A percentile compares a stretch with the other conserved stretches of the same genome.
phyloP scores from a whole-genome alignment of 64 coral and sea anemone genomes.

The Catalaphyllia jardinei region DNA sequence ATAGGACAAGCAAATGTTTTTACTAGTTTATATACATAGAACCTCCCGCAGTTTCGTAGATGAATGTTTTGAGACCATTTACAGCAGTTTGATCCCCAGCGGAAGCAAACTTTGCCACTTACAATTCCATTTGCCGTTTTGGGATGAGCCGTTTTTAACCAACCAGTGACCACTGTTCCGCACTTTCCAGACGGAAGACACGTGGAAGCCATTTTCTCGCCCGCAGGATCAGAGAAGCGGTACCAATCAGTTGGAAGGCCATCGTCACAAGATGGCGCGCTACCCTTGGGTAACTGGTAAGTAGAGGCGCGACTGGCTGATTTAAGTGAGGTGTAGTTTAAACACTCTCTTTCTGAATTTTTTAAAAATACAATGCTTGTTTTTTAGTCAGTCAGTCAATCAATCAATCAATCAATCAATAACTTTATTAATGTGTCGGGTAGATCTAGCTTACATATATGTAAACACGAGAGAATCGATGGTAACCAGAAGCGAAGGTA shows the following conservation, averaged over 20 bases:
- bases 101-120: slow-evolving; percentile 56
- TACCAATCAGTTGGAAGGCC: slow-evolving; percentile 4
- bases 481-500: not conserved
- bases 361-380: not conserved
- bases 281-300: not conserved
- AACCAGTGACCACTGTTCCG: slow-evolving; percentile 15
- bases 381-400: too few relatives aligned
- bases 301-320: not conserved
- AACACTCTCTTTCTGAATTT: slow-evolving; percentile 17
- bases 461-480: not conserved
- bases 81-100: slow-evolving; percentile 1
- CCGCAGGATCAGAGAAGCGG: slow-evolving; percentile 7
- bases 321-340: slow-evolving; percentile 5
- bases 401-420: too few relatives aligned
- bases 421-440: too few relatives aligned
- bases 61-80: slow-evolving; percentile 10
- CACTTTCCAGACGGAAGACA: not conserved
- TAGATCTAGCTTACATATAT: too few relatives aligned
- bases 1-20: not conserved
- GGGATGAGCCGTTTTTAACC: slow-evolving; percentile 22
- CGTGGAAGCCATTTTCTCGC: slow-evolving; percentile 25
- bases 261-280: not conserved
- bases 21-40: slow-evolving; percentile 57
- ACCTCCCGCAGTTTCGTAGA: slow-evolving; percentile 53
- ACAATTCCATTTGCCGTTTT: slow-evolving; percentile 27